Evolutionary conservation across 2,888 invertebrate species (phyloP).

Genomic region (Drosophila histrio): DNA sequence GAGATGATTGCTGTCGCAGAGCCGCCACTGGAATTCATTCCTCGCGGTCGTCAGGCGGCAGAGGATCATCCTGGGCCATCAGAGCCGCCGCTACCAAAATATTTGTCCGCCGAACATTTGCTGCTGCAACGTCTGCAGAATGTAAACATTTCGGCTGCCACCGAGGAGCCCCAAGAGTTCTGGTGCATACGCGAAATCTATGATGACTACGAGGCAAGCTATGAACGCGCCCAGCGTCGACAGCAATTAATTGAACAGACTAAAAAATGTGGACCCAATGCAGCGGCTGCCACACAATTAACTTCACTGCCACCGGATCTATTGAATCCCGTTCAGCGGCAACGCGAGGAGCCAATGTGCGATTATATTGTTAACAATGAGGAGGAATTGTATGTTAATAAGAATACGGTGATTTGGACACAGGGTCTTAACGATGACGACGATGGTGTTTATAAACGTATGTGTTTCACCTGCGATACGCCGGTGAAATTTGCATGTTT

Average conservation of each 20-base stretch:
- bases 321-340: conserved; percentile 32
- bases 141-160: conserved; percentile 89
- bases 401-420: conserved; percentile 93
- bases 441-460: conserved; percentile 65
- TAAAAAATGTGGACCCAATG: conserved; percentile 61
- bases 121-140: conserved; percentile 90
- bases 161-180: conserved; percentile 85
- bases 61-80: conserved; percentile 90
- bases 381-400: conserved; percentile 94
- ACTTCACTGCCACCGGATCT: conserved; percentile 57
- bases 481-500: conserved; percentile 92
- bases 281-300: conserved; percentile 45
- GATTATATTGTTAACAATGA: conserved; percentile 86
- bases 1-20: conserved; percentile 95
- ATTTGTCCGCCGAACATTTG: conserved; percentile 87
- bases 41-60: conserved; percentile 93
- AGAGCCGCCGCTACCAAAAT: conserved; percentile 84
- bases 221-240: conserved; percentile 54
- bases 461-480: conserved; percentile 92
- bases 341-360: conserved; percentile 75
- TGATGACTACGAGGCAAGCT: conserved; percentile 84
- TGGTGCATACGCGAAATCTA: conserved; percentile 87
- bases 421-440: conserved; percentile 60
- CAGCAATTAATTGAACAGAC: conserved; percentile 59
- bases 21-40: conserved; percentile 95